A percentile compares a stretch with the other conserved stretches of the same genome.
Conservation (phyloP, 2,113 vertebrate species). For the Fregetta grallaria region DNA sequence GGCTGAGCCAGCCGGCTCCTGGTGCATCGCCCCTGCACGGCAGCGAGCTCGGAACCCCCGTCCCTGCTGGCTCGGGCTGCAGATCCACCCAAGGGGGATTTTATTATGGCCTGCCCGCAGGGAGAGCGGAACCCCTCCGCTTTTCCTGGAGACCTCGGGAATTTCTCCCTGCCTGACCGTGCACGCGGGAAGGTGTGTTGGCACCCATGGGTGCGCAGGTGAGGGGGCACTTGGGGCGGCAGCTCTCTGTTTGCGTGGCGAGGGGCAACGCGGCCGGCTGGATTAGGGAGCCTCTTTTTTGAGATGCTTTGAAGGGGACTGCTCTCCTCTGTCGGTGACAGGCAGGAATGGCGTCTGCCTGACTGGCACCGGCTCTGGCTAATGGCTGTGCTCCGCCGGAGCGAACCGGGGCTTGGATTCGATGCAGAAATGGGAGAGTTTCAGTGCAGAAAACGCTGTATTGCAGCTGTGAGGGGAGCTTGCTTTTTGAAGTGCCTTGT, state of each 20-base stretch:
- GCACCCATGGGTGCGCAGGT: neutral
- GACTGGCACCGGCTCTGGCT: neutral
- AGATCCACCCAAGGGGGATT: neutral
- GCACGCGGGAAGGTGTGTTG: accelerated
- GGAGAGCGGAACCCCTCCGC: neutral
- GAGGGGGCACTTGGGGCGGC: too few relatives aligned
- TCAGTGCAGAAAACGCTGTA: accelerated
- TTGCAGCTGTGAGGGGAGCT: neutral
- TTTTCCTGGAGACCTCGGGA: neutral
- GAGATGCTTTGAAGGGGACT: neutral
- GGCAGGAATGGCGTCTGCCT: neutral
- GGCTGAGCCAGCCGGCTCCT: neutral
- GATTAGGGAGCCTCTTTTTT: neutral
- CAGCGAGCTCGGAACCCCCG: neutral
- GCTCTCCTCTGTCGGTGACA: neutral
- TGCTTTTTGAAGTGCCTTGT: accelerated
- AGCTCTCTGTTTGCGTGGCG: neutral
- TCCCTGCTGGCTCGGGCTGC: neutral
- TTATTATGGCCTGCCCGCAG: too few relatives aligned
- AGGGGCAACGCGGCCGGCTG: accelerated
- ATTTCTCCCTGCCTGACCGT: neutral
- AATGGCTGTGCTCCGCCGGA: neutral
- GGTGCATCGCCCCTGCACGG: accelerated
- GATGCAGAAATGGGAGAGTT: accelerated
- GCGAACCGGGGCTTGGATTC: accelerated